Percentiles rank a stretch among this genome's conserved stretches.
Conservation (phyloP, 2,888 invertebrate genomes). For the Apamea crenata region DNA sequence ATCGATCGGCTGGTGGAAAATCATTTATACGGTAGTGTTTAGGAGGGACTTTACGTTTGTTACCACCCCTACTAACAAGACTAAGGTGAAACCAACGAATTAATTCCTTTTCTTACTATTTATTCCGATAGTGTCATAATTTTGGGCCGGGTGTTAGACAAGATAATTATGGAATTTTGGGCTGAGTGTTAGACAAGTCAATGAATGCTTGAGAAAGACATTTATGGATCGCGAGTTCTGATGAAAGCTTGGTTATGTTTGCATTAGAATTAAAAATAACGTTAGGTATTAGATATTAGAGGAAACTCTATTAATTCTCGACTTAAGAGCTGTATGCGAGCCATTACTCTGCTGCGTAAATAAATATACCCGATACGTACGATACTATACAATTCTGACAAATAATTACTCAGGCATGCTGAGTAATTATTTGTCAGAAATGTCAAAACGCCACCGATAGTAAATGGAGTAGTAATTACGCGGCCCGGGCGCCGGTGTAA, state of each 20-base stretch:
- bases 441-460: conserved; percentile 56
- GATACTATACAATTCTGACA: too few relatives aligned
- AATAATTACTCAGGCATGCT: background rate
- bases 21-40: background rate
- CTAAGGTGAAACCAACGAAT: background rate
- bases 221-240: conserved; percentile 5
- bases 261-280: conserved; percentile 7
- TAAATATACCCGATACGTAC: conserved; percentile 29
- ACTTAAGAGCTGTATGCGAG: conserved; percentile 3
- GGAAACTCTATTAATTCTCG: conserved; percentile 12
- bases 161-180: background rate
- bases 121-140: conserved; percentile 3
- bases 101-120: background rate
- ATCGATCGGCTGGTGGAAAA: too few relatives aligned
- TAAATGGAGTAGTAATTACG: conserved; percentile 44
- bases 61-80: background rate
- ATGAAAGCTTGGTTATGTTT: background rate
- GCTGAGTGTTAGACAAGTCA: conserved; percentile 14
- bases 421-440: conserved; percentile 59
- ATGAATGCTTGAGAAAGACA: conserved; percentile 15
- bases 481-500: conserved; percentile 24
- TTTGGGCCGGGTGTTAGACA: conserved; percentile 5
- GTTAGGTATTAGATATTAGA: conserved; percentile 19
- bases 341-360: conserved; percentile 28
- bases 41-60: background rate